Conservation (phyloP, 2,113 vertebrate genomes). For the Bettongia penicillata region DNA sequence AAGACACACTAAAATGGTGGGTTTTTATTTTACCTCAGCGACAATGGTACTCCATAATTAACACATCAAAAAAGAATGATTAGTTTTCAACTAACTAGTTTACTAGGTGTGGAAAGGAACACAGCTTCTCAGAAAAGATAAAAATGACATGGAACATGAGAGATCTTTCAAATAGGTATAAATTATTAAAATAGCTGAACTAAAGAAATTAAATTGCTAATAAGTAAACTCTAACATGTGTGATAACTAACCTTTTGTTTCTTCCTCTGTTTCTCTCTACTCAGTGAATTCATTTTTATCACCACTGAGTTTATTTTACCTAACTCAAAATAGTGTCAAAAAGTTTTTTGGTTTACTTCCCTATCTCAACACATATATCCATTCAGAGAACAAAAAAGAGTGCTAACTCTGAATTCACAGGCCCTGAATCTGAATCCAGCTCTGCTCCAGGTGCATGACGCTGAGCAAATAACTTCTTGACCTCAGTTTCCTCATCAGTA, state of each 20-base stretch:
- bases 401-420: neutral
- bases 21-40: neutral
- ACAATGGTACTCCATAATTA: neutral
- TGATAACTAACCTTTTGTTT: neutral
- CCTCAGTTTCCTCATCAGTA: neutral
- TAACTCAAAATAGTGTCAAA: neutral
- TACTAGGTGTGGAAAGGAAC: neutral
- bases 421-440: neutral
- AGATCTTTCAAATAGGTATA: neutral
- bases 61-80: neutral
- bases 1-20: neutral
- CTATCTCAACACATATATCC: neutral
- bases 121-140: neutral
- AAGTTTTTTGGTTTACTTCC: neutral
- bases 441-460: neutral
- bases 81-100: neutral
- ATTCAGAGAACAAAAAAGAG: neutral
- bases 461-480: neutral
- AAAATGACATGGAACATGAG: neutral
- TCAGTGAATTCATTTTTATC: neutral
- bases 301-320: neutral
- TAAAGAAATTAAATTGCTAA: neutral
- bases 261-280: neutral
- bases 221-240: neutral
- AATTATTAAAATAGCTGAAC: neutral